Evolutionary conservation across 1,140 invertebrate genomes (phyloP).

Genomic region (Orussus abietinus): DNA sequence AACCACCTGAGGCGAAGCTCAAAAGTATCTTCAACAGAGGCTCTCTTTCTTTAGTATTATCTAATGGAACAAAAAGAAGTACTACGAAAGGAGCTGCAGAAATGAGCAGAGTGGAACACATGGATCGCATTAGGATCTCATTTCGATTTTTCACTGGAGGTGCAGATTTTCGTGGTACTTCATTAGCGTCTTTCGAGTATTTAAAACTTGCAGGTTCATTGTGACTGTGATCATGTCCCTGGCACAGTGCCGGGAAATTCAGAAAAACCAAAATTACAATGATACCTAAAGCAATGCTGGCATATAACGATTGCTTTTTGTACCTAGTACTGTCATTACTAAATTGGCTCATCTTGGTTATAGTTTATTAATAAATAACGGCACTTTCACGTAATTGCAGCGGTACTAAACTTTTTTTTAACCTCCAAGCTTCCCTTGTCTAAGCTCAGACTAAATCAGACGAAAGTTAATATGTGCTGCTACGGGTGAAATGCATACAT

Average conservation of each 20-base stretch:
- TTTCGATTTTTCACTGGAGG: slow-evolving; percentile 33
- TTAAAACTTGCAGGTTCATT: slow-evolving; percentile 67
- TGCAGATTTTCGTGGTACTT: slow-evolving; percentile 31
- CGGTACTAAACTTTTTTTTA: too few relatives aligned
- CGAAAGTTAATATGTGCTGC: too few relatives aligned
- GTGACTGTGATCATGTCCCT: slow-evolving; percentile 37
- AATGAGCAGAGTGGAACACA: slow-evolving; percentile 87
- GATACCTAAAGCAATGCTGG: slow-evolving; percentile 29
- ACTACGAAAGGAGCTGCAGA: slow-evolving; percentile 92
- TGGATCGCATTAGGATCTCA: slow-evolving; percentile 74
- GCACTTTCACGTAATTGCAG: too few relatives aligned
- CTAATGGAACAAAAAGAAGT: slow-evolving; percentile 88
- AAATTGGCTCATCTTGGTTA: too few relatives aligned
- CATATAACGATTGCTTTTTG: too few relatives aligned
- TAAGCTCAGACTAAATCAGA: too few relatives aligned
- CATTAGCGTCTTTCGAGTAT: slow-evolving; percentile 71
- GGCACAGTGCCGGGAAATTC: slow-evolving; percentile 44
- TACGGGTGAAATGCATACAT: too few relatives aligned
- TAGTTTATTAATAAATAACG: too few relatives aligned
- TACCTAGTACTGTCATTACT: too few relatives aligned
- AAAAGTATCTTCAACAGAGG: slow-evolving; percentile 84
- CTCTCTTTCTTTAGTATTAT: slow-evolving; percentile 79
- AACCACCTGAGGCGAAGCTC: slow-evolving; percentile 91
- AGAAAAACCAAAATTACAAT: slow-evolving; percentile 47
- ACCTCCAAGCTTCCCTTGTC: too few relatives aligned